A percentile compares a stretch with the other conserved stretches of the same genome.
Evolutionary conservation across 2,797 vertebrate species (phyloP).

Genomic region (Pempheris klunzingeri): DNA sequence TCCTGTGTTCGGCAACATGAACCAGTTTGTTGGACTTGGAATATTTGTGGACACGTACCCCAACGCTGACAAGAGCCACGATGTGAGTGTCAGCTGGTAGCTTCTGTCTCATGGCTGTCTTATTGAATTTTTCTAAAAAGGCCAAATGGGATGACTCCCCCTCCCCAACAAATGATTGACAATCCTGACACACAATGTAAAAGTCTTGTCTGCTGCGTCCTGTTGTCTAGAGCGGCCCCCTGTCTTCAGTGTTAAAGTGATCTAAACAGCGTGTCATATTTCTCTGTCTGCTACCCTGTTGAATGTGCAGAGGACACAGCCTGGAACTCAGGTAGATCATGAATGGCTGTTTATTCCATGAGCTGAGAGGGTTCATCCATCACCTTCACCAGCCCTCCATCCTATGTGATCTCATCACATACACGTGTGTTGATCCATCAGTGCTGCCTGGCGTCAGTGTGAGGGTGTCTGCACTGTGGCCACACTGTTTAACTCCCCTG

Average conservation of each 20-base stretch:
- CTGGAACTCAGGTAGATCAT: slow-evolving; percentile 56
- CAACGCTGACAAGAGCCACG: slow-evolving; percentile 93
- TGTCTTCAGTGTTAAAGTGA: not conserved
- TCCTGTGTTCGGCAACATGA: slow-evolving; percentile 94
- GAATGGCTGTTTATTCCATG: not conserved
- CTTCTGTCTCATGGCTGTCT: not conserved
- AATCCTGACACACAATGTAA: not conserved
- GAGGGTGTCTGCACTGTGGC: not conserved
- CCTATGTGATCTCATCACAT: not conserved
- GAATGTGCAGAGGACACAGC: slow-evolving; percentile 52
- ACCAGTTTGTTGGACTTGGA: slow-evolving; percentile 92
- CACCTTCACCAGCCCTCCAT: not conserved
- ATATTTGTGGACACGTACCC: slow-evolving; percentile 96
- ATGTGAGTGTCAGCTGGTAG: slow-evolving; percentile 83
- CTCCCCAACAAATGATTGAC: not conserved
- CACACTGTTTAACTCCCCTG: not conserved
- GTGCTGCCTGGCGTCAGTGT: not conserved
- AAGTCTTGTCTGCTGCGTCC: not conserved
- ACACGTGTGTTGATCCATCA: not conserved
- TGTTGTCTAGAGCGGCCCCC: not conserved
- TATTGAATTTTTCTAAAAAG: not conserved
- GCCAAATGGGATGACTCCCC: too few species aligned
- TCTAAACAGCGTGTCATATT: slow-evolving; percentile 12
- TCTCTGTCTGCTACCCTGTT: slow-evolving; percentile 32
- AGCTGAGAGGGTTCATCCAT: slow-evolving; percentile 7